Conservation (phyloP, 2,888 invertebrate genomes). For the Ariolimax columbianus region DNA sequence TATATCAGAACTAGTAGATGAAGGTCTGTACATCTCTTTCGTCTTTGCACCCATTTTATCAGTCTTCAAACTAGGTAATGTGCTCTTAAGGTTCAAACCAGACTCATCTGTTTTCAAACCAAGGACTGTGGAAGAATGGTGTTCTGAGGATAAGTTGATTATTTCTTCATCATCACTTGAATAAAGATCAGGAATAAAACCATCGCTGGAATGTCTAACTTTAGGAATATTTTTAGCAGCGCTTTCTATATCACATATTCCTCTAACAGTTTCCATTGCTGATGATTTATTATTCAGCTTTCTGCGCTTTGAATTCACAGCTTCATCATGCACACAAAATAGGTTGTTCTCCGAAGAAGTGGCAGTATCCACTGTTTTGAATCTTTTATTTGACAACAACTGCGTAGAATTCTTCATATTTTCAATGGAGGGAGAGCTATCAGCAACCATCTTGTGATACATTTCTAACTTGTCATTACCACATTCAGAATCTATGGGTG, state of each 20-base stretch:
- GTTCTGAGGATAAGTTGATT: background rate
- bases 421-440: background rate
- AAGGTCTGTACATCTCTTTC: background rate
- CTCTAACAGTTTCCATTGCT: background rate
- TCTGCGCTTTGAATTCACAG: background rate
- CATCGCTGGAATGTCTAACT: background rate
- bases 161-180: slow-evolving; percentile 21
- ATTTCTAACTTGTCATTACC: background rate
- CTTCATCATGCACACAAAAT: background rate
- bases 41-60: background rate
- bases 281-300: background rate
- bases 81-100: background rate
- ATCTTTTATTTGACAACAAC: slow-evolving; percentile 7
- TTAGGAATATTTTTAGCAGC: background rate
- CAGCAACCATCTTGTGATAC: background rate
- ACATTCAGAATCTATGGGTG: background rate
- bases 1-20: background rate
- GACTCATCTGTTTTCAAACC: background rate
- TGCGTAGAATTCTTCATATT: background rate
- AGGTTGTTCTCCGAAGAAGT: background rate
- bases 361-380: background rate
- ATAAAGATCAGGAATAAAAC: background rate
- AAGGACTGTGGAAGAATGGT: background rate
- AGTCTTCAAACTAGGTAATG: background rate
- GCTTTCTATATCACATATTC: background rate